phyloP scores from a whole-genome alignment of 2,113 vertebrate genomes.

The Scatophagus argus region DNA sequence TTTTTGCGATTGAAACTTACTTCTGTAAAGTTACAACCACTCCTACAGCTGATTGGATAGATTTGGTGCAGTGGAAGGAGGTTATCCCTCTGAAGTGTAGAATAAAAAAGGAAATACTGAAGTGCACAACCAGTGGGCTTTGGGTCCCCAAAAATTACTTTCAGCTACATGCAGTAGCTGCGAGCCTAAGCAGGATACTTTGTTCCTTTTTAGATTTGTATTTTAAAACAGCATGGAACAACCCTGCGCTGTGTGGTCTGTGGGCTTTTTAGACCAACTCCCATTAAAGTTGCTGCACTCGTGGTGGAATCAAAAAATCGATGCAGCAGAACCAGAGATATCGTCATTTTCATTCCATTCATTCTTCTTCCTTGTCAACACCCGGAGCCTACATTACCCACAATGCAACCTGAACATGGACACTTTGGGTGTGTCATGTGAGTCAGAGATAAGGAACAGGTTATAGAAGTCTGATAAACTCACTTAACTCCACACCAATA shows the following conservation, averaged over 20 bases:
- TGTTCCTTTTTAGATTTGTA: neutral
- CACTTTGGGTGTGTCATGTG: neutral
- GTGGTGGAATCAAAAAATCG: neutral
- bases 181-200: neutral
- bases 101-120: constrained; percentile 29
- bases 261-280: neutral
- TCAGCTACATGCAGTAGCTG: neutral
- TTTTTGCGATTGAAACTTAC: neutral
- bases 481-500: no score
- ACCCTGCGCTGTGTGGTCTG: neutral
- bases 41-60: neutral
- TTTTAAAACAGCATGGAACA: neutral
- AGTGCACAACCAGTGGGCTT: neutral
- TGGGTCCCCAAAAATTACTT: neutral
- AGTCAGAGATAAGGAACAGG: neutral
- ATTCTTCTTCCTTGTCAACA: neutral
- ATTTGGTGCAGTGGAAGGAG: neutral
- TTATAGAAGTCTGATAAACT: neutral
- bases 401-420: neutral
- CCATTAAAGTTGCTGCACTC: no score
- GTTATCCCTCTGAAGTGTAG: neutral
- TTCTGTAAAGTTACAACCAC: neutral
- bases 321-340: neutral
- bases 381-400: neutral
- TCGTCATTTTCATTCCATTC: neutral